Evolutionary conservation across 2,888 invertebrate species (phyloP).

Genomic region (Clusia tigrina): DNA sequence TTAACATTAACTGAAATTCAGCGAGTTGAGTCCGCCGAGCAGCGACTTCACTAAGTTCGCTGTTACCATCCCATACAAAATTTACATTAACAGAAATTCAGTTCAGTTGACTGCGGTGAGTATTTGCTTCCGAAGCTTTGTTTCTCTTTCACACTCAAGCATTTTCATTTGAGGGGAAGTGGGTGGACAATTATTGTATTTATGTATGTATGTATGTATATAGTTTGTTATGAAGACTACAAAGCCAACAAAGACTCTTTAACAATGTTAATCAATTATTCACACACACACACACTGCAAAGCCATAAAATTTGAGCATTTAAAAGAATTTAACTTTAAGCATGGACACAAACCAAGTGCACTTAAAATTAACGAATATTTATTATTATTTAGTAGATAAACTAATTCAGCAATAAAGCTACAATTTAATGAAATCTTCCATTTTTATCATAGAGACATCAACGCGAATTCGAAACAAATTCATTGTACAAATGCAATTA

Average conservation of each 20-base stretch:
- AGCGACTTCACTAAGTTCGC: too few species aligned
- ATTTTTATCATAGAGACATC: conserved; percentile 7
- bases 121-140: neutral
- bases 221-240: conserved; percentile 52
- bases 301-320: conserved; percentile 61
- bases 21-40: too few species aligned
- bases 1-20: neutral
- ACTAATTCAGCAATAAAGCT: conserved; percentile 7
- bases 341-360: conserved; percentile 37
- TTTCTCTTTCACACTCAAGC: too few species aligned
- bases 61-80: too few species aligned
- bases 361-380: conserved; percentile 45
- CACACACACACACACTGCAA: conserved; percentile 29
- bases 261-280: conserved; percentile 26
- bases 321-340: conserved; percentile 31
- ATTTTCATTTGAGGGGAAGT: too few species aligned
- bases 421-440: conserved; percentile 24
- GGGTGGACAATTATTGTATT: conserved; percentile 20
- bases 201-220: too few species aligned
- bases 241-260: conserved; percentile 65
- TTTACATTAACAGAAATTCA: too few species aligned
- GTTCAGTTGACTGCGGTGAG: too few species aligned
- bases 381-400: conserved; percentile 25
- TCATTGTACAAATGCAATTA: conserved; percentile 21
- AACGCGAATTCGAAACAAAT: neutral